phyloP scores from a whole-genome alignment of 2,888 invertebrate genomes.

The Colostygia pectinataria region DNA sequence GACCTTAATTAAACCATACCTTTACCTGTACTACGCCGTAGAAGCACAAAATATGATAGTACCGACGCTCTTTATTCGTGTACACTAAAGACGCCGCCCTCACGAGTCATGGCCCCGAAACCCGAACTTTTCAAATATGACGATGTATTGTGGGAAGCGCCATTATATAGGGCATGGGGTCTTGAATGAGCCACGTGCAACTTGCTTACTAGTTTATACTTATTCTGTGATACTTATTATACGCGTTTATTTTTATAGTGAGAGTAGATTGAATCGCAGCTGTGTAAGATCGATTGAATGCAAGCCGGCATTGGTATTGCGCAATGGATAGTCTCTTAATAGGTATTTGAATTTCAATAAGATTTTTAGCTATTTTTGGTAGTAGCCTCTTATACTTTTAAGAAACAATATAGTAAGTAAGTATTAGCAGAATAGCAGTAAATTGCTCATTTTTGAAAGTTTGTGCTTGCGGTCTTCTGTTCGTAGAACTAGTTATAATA shows the following conservation, averaged over 20 bases:
- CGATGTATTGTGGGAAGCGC: slow-evolving; percentile 30
- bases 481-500: too few relatives aligned
- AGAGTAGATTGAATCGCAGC: slow-evolving; percentile 4
- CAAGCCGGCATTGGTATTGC: slow-evolving; percentile 9
- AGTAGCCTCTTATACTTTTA: neutral
- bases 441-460: too few relatives aligned
- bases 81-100: slow-evolving; percentile 10
- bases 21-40: too few relatives aligned
- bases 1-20: too few relatives aligned
- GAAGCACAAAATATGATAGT: too few relatives aligned
- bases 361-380: neutral
- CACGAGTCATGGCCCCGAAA: slow-evolving; percentile 8
- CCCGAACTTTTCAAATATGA: slow-evolving; percentile 17
- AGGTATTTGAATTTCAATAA: neutral
- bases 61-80: too few relatives aligned
- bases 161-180: slow-evolving; percentile 24
- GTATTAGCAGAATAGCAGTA: too few relatives aligned
- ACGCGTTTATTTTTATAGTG: slow-evolving; percentile 26
- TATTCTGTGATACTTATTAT: too few relatives aligned
- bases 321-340: slow-evolving; percentile 5
- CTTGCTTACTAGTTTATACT: too few relatives aligned
- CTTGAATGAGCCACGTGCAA: slow-evolving; percentile 31
- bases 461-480: too few relatives aligned
- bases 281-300: slow-evolving; percentile 24
- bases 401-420: too few relatives aligned